Conservation (phyloP, 2,888 invertebrate genomes). For the Conistra vaccinii region DNA sequence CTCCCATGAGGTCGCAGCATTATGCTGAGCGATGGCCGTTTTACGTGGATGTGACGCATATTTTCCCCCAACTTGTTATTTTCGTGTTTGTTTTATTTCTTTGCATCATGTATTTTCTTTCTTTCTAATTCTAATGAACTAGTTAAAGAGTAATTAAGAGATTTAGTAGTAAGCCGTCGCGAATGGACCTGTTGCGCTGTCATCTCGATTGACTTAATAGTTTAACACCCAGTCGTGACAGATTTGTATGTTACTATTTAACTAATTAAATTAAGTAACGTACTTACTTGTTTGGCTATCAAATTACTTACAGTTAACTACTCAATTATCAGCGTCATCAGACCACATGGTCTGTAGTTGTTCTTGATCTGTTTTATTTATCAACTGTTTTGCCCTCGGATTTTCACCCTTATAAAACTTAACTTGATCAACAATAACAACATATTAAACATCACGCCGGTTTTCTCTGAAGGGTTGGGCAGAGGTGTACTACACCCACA, state of each 20-base stretch:
- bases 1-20: too few species aligned
- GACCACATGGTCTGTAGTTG: neutral
- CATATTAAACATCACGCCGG: too few species aligned
- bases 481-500: too few species aligned
- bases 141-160: conserved; percentile 10
- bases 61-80: too few species aligned
- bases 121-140: neutral
- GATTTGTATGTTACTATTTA: conserved; percentile 9
- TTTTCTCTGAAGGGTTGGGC: too few species aligned
- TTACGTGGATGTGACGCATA: too few species aligned
- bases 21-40: too few species aligned
- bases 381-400: too few species aligned
- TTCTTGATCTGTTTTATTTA: neutral
- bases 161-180: conserved; percentile 4
- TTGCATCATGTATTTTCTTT: too few species aligned
- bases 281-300: neutral
- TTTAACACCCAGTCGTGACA: neutral
- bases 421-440: too few species aligned
- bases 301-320: neutral
- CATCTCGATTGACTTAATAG: neutral
- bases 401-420: too few species aligned
- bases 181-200: conserved; percentile 10
- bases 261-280: neutral
- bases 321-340: neutral
- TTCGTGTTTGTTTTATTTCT: too few species aligned